Conservation (phyloP, 2,113 vertebrate species). For the Oryzias celebensis region DNA sequence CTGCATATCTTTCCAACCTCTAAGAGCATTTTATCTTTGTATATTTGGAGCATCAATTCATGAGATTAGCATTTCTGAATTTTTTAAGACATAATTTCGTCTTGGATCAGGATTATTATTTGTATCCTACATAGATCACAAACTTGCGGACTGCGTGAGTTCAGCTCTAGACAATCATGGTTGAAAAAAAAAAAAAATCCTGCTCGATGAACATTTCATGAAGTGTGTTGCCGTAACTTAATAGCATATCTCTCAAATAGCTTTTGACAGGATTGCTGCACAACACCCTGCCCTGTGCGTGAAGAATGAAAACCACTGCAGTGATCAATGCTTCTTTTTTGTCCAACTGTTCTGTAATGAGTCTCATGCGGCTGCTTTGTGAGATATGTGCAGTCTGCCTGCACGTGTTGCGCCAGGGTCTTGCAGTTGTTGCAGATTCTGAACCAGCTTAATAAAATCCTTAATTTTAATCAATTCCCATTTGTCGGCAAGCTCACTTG, state of each 20-base stretch:
- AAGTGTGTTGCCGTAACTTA: slow-evolving; percentile 55
- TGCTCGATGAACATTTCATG: slow-evolving; percentile 60
- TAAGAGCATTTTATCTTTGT: no score
- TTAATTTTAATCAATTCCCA: slow-evolving; percentile 69
- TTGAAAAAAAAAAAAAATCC: slow-evolving; percentile 52
- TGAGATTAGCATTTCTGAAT: no score
- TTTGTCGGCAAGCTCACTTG: slow-evolving; percentile 53
- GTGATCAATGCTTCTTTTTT: slow-evolving; percentile 60
- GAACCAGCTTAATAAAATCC: slow-evolving; percentile 65
- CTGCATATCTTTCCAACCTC: no score
- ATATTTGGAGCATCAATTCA: no score
- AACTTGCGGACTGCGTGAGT: slow-evolving; percentile 60
- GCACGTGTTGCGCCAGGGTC: slow-evolving; percentile 38
- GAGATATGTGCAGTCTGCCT: slow-evolving; percentile 56
- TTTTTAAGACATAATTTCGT: no score
- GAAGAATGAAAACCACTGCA: slow-evolving; percentile 39
- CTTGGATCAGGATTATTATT: no score
- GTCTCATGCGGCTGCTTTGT: slow-evolving; percentile 69
- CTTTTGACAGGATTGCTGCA: slow-evolving; percentile 54
- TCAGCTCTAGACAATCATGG: slow-evolving; percentile 64
- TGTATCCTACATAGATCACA: slow-evolving; percentile 33
- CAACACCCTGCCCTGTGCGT: slow-evolving; percentile 36
- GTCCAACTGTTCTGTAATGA: slow-evolving; percentile 71
- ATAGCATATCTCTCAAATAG: slow-evolving; percentile 58
- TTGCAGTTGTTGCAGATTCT: slow-evolving; percentile 64